Conservation (phyloP, 2,113 vertebrate genomes). For the Pardalotus punctatus region DNA sequence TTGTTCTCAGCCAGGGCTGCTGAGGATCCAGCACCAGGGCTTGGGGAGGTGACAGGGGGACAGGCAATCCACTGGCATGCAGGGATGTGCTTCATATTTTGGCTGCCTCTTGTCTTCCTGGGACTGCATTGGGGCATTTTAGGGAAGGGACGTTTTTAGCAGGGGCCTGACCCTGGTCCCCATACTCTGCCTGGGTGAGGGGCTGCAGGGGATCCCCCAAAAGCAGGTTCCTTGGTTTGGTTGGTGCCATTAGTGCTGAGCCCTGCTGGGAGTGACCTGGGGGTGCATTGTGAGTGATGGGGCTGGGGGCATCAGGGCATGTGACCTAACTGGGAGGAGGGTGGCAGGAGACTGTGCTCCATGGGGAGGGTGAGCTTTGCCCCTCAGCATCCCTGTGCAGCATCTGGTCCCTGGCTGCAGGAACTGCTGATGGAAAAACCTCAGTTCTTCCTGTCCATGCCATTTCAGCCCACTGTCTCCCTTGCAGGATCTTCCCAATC, state of each 20-base stretch:
- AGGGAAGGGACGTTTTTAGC: not conserved
- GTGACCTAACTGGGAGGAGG: not conserved
- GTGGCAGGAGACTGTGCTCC: not conserved
- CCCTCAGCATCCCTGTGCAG: not conserved
- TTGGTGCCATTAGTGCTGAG: not conserved
- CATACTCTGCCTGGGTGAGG: not conserved
- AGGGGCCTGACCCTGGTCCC: too few species aligned
- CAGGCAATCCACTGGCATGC: not conserved
- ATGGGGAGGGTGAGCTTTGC: not conserved
- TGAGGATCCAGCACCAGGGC: too few species aligned
- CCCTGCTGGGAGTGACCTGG: not conserved
- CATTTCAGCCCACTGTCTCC: not conserved
- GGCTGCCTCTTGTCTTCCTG: not conserved
- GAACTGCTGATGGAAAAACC: not conserved
- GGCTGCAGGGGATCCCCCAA: not conserved
- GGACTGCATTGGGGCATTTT: not conserved
- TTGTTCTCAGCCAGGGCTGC: not conserved
- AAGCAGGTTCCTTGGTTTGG: not conserved
- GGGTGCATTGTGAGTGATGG: fast-evolving
- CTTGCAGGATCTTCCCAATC: not conserved
- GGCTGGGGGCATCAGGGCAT: not conserved
- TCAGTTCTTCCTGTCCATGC: not conserved
- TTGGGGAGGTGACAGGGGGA: fast-evolving
- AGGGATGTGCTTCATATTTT: not conserved
- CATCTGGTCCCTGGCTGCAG: not conserved